These are phyloP conservation scores for Eupristina koningsbergeri DNA, from an alignment of 1,140 invertebrate species.

Conservation along the genomic window DNA sequence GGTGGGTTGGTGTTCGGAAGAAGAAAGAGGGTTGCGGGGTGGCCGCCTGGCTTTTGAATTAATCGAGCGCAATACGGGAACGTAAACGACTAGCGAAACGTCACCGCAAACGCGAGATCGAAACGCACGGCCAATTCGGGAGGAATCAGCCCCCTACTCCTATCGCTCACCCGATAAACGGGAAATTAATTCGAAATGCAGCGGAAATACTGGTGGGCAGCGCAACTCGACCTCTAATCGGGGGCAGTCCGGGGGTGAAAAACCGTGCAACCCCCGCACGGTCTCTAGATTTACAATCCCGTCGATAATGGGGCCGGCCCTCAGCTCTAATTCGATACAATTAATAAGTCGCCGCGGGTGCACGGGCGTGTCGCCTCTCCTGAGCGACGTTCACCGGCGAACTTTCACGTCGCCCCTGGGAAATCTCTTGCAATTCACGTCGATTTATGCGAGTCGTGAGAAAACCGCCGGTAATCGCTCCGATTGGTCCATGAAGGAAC, in stretches of 20 bases:
- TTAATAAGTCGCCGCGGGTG: no score
- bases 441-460: not conserved
- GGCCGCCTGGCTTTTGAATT: not conserved
- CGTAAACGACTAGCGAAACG: not conserved
- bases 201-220: not conserved
- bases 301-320: constrained; percentile 16
- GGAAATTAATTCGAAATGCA: constrained; percentile 39
- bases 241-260: no score
- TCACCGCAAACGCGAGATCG: not conserved
- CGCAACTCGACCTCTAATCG: constrained; percentile 25
- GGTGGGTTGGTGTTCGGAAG: no score
- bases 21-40: no score
- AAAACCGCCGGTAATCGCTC: not conserved
- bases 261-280: not conserved
- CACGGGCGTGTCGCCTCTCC: no score
- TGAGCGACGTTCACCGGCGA: no score
- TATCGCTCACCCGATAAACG: not conserved
- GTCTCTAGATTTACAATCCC: constrained; percentile 8
- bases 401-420: no score
- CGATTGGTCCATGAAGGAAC: not conserved
- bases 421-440: no score
- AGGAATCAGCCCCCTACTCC: no score
- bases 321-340: no score
- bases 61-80: not conserved
- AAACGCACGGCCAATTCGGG: constrained; percentile 8